Conservation (phyloP, 2,113 vertebrate genomes). For the Haemorhous mexicanus region DNA sequence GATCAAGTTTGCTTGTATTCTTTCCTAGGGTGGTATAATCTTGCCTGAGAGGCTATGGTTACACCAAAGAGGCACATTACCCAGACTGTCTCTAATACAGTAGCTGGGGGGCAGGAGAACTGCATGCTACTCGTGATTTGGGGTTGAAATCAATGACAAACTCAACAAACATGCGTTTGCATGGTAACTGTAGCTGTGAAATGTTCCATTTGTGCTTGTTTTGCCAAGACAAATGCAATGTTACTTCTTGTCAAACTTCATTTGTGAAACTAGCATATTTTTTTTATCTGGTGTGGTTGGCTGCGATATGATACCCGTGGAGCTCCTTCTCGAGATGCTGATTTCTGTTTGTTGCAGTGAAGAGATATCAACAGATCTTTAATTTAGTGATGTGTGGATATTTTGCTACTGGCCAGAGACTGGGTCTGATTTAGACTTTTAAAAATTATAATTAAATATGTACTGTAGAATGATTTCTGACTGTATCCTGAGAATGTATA, state of each 20-base stretch:
- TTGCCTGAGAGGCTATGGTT: slow-evolving; percentile 64
- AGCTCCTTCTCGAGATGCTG: slow-evolving; percentile 33
- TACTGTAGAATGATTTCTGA: slow-evolving; percentile 67
- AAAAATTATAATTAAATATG: slow-evolving; percentile 69
- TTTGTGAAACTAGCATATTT: slow-evolving; percentile 50
- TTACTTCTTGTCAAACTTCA: slow-evolving; percentile 53
- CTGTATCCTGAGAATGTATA: slow-evolving; percentile 66
- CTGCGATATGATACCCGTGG: slow-evolving; percentile 4
- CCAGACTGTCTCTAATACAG: slow-evolving; percentile 61
- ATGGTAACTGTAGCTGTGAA: slow-evolving; percentile 69
- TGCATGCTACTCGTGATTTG: slow-evolving; percentile 73
- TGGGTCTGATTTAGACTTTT: slow-evolving; percentile 72
- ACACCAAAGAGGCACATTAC: slow-evolving; percentile 69
- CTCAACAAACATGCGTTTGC: slow-evolving; percentile 74
- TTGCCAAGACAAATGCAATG: slow-evolving; percentile 59
- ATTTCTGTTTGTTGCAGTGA: slow-evolving; percentile 49
- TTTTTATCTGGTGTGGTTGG: slow-evolving; percentile 34
- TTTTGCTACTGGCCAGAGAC: slow-evolving; percentile 71
- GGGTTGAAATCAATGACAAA: slow-evolving; percentile 46
- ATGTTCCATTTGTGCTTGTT: slow-evolving; percentile 61
- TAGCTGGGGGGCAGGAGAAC: slow-evolving; percentile 53
- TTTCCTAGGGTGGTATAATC: slow-evolving; percentile 64
- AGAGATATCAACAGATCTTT: slow-evolving; percentile 38
- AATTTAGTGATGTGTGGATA: slow-evolving; percentile 66
- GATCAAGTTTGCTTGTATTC: slow-evolving; percentile 57